Percentiles rank a stretch among this genome's conserved stretches.
Conservation (phyloP, 2,888 invertebrate genomes). For the Archips crataeganus region DNA sequence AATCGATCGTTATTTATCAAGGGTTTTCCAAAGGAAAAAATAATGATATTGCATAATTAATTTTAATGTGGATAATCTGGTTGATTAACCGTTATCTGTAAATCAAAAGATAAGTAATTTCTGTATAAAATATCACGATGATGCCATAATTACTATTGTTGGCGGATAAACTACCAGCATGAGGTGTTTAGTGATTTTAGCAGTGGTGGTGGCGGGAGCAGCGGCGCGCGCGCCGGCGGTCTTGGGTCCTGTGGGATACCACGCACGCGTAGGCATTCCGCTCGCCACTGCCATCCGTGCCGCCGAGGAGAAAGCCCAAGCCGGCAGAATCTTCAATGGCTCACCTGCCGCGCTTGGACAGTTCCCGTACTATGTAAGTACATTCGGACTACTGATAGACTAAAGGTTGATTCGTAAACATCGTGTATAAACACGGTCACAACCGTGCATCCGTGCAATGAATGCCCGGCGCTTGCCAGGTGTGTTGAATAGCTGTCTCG, state of each 20-base stretch:
- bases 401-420: too few species aligned
- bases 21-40: too few species aligned
- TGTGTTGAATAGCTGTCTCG: too few species aligned
- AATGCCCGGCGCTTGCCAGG: too few species aligned
- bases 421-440: too few species aligned
- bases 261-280: slow-evolving; percentile 3
- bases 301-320: neutral
- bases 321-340: slow-evolving; percentile 2
- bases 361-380: neutral
- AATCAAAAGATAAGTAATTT: neutral
- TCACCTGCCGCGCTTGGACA: neutral
- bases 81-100: too few species aligned
- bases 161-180: neutral
- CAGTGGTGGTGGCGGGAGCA: neutral
- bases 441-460: too few species aligned
- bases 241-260: neutral
- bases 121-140: neutral
- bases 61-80: too few species aligned
- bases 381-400: too few species aligned
- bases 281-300: neutral
- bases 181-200: neutral
- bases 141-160: neutral
- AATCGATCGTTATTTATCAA: too few species aligned
- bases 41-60: too few species aligned
- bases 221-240: neutral